Evolutionary conservation across 2,888 invertebrate genomes (phyloP).

Genomic region (Ennomos erosarius): DNA sequence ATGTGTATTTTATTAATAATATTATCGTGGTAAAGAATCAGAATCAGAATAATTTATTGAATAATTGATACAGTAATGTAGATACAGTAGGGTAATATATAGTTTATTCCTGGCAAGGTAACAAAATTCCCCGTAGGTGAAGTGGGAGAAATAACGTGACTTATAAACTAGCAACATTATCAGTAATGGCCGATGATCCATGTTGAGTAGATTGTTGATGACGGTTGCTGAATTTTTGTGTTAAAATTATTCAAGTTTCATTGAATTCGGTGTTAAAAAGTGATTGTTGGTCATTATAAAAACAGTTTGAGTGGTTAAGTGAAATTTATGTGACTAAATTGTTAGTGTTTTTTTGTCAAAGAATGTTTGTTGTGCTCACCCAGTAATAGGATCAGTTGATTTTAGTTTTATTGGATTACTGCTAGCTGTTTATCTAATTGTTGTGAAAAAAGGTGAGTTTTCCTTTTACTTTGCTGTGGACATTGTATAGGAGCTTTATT

Average conservation of each 20-base stretch:
- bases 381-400: slow-evolving; percentile 81
- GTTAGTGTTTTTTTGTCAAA: slow-evolving; percentile 63
- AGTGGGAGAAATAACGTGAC: slow-evolving; percentile 68
- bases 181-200: slow-evolving; percentile 82
- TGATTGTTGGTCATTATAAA: slow-evolving; percentile 57
- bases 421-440: slow-evolving; percentile 73
- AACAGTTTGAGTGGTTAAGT: slow-evolving; percentile 66
- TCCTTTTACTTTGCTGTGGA: slow-evolving; percentile 26
- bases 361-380: slow-evolving; percentile 80
- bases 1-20: too few species aligned
- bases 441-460: slow-evolving; percentile 73
- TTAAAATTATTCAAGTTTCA: slow-evolving; percentile 71
- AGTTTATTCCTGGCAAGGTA: slow-evolving; percentile 41
- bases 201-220: slow-evolving; percentile 66
- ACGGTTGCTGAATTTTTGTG: slow-evolving; percentile 72
- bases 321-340: slow-evolving; percentile 66
- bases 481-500: slow-evolving; percentile 1
- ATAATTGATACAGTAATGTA: too few species aligned
- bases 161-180: slow-evolving; percentile 66
- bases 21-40: too few species aligned
- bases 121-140: slow-evolving; percentile 62
- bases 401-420: slow-evolving; percentile 80
- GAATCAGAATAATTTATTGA: too few species aligned
- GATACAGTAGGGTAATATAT: neutral
- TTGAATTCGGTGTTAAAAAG: slow-evolving; percentile 67